Conservation (phyloP, 35 echinoderm and acorn worm genomes). For the Stichopus chloronotus region DNA sequence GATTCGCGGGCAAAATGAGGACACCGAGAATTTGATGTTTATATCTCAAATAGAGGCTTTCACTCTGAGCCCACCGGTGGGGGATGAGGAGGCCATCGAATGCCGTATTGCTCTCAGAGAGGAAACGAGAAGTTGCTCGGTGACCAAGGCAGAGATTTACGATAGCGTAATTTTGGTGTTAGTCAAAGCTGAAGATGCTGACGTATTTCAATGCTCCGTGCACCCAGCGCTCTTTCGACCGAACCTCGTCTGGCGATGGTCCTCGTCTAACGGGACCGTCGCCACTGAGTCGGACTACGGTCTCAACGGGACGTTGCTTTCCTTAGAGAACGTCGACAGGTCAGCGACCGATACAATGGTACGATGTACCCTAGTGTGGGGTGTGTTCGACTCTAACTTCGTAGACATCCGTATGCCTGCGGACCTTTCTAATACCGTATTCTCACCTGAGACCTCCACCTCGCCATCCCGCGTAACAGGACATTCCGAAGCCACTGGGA, state of each 20-base stretch:
- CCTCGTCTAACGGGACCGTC: background rate
- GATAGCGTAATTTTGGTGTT: background rate
- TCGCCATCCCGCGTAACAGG: background rate
- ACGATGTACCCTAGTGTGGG: background rate
- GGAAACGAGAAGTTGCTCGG: background rate
- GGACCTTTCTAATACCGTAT: background rate
- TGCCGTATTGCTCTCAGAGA: background rate
- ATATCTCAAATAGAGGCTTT: background rate
- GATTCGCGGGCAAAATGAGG: background rate
- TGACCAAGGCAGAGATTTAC: background rate
- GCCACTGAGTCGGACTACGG: background rate
- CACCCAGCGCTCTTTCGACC: background rate
- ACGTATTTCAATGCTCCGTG: background rate
- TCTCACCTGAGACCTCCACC: background rate
- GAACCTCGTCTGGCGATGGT: background rate
- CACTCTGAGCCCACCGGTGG: background rate
- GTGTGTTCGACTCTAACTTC: background rate
- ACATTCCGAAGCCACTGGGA: background rate
- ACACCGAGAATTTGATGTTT: background rate
- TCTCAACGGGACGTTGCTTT: background rate
- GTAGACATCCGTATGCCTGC: background rate
- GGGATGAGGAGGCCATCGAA: background rate
- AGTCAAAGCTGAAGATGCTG: background rate
- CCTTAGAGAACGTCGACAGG: background rate
- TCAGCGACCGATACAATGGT: background rate